Base-by-base conservation (phyloP, 1,140 invertebrate genomes). In the Brachionus koreanus region DNA sequence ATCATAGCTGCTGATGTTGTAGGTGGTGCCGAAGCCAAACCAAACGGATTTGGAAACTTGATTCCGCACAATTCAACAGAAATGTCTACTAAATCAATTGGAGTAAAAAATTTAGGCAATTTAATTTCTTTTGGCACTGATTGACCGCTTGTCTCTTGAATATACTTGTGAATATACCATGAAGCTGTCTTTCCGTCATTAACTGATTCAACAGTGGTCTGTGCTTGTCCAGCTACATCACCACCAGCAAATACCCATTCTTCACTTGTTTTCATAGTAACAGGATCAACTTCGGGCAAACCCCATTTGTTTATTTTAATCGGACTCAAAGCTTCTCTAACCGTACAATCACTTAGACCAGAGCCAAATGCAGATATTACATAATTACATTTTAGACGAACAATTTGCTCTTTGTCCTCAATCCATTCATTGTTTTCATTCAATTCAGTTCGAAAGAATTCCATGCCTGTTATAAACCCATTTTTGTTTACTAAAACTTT, bases 171-270 rank as follows among this genome's bases (percentile, higher is more conserved):
- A 67, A 99, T 98, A 84, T 91, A 91, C 96, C 96, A 98, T 5
- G 96, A 94, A 0, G 97, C 96, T 5, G 92, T 94, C 90, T 99
- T 99, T 29, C 97, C 97, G 89, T 99, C 97, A 88, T 99, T 99
- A 0, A 97, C 95, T 2, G 95, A 94, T 90, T 99, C 97, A 0
- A 99, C 97, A 0, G 97, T 98, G 0, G 97, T 99, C 87, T 98
- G 94, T 0, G 96, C 93, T 23, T 95, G 90, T 1, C 96, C 96
- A 6, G 94, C 95, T 7, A 98, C 85, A 89, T 99, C 97, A 0
- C 97, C 97, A 7, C 97, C 97, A 85, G 93, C 92, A 87, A 96
- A 99, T 4, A 98, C 93, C 85, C 92, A 91, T 0, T 91, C 89
- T 83, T 93, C 91, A 82, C 85, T 93, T 6, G 93, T 93, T 86